Conservation (phyloP, 1,140 invertebrate genomes). For the Andrena cerasifolii region DNA sequence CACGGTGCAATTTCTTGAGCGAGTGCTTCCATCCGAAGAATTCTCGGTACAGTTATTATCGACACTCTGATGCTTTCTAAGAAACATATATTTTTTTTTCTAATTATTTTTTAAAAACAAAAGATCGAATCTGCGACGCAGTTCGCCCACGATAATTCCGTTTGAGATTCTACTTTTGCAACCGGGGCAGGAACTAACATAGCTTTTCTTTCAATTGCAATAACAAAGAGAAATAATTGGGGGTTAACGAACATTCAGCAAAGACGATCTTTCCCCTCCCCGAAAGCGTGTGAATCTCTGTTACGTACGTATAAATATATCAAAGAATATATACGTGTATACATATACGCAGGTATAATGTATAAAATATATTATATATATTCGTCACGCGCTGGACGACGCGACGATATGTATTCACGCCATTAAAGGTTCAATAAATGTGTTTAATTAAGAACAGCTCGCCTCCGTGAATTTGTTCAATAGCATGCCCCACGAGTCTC, state of each 20-base stretch:
- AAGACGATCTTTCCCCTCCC: constrained; percentile 19
- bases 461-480: neutral
- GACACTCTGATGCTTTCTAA: no score
- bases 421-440: constrained; percentile 66
- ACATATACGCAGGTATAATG: constrained; percentile 34
- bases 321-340: constrained; percentile 40
- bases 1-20: no score
- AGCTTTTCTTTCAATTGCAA: no score
- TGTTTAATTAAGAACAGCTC: constrained; percentile 64
- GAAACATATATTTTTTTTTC: no score
- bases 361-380: constrained; percentile 51
- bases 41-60: no score
- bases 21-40: no score
- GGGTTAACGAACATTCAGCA: constrained; percentile 1
- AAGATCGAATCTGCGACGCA: no score
- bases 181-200: no score
- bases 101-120: no score
- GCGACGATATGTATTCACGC: constrained; percentile 60
- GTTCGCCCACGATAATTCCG: no score
- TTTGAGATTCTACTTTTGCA: no score
- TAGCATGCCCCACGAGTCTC: neutral
- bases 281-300: constrained; percentile 30
- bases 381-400: constrained; percentile 66
- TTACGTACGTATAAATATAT: constrained; percentile 40
- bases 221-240: no score